Evolutionary conservation across 2,888 invertebrate species (phyloP), one percentile per base, ranked within the genome.

Genomic region (Folsomia manolachei): DNA sequence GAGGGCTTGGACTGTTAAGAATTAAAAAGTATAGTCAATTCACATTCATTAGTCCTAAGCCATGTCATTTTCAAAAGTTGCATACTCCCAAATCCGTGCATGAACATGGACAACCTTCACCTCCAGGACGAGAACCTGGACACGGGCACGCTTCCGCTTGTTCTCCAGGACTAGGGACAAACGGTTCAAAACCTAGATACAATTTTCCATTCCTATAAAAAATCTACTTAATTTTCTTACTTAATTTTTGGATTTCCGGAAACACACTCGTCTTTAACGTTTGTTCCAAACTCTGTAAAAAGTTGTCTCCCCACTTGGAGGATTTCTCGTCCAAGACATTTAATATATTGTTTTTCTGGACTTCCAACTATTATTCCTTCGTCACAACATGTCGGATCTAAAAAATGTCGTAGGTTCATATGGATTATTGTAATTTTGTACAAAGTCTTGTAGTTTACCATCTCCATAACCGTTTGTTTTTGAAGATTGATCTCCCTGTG

Each of bases 251-350:
- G 39, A 39, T 4, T 39, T 4, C 39, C 39, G 14, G 14, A 9
- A 14, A 39, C 39, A 39, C 39, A 39, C 39, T 4, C 4, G 39
- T 39, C 7, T 39, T 39, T 39, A 14, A 9, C 39, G 39, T 14
- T 39, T 39, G 39, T 9, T n/a, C 39, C 39, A 39, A 39, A 39
- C 39, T 39, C 39, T 4, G 7, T 39, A 4, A 39, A 39, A 9
- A 39, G 14, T 39, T 39, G 39, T 39, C 26, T 53, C 21, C 67
- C 67, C n/a, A 67, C 14, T 19, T 23, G 18, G 2, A 67, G 67
- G 2, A 67, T 25, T 52, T 67, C 56, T 26, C 26, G 24, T 7
- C 56, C 67, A 1, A 67, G 21, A 26, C 23, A 24, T 14, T 18
- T 67, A 9, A 67, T 9, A 11, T 26, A 7, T 2, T 67, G 52